phyloP scores from a whole-genome alignment of 2,888 invertebrate species.

The Phortica okadai region DNA sequence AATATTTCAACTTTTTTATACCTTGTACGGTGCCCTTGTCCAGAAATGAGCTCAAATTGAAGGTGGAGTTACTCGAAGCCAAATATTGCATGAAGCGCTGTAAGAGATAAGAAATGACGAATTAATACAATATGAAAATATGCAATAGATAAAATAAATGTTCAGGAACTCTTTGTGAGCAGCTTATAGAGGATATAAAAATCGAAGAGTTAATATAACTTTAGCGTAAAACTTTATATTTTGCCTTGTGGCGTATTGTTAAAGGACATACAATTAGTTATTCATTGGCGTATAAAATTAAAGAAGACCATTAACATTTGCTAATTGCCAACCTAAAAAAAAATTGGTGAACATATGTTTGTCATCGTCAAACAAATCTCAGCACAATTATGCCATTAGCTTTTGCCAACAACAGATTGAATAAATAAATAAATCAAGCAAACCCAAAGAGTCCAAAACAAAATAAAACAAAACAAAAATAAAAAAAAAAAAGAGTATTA shows the following conservation, averaged over 20 bases:
- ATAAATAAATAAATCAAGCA: neutral
- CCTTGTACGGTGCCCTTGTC: conserved; percentile 99
- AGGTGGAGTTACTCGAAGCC: conserved; percentile 99
- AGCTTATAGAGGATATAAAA: neutral
- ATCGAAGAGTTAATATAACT: too few relatives aligned
- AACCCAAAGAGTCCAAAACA: conserved; percentile 31
- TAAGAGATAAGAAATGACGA: conserved; percentile 57
- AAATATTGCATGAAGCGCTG: conserved; percentile 99
- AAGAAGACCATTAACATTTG: too few relatives aligned
- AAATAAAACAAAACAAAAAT: conserved; percentile 14
- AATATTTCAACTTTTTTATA: conserved; percentile 76
- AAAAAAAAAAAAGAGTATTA: conserved; percentile 27
- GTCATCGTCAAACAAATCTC: neutral
- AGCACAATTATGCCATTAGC: conserved; percentile 16
- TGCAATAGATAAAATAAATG: neutral
- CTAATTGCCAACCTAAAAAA: too few relatives aligned
- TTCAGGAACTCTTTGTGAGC: neutral
- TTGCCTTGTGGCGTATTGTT: too few relatives aligned
- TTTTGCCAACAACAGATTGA: neutral
- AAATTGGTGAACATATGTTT: too few relatives aligned
- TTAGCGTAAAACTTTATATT: too few relatives aligned
- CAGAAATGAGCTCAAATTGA: conserved; percentile 97
- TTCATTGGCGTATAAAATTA: too few relatives aligned
- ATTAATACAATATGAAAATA: neutral
- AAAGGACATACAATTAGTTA: too few relatives aligned